Conservation (phyloP, 2,888 invertebrate species). For the Stomorhina lunata region DNA sequence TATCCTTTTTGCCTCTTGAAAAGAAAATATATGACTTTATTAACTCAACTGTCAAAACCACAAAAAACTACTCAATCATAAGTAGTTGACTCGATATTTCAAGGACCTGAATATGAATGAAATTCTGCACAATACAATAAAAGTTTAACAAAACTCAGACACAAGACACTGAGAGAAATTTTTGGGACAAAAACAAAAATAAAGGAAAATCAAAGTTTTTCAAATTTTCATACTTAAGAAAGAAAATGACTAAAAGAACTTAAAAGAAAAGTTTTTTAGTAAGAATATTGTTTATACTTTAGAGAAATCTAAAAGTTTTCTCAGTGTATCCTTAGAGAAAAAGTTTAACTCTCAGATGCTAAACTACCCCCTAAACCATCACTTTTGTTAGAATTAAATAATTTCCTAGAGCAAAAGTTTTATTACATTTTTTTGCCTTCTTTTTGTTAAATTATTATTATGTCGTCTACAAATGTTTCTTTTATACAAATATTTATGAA, state of each 20-base stretch:
- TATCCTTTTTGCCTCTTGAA: background rate
- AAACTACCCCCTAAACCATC: conserved; percentile 7
- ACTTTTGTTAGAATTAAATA: background rate
- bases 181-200: background rate
- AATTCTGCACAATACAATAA: conserved; percentile 4
- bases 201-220: background rate
- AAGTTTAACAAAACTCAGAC: background rate
- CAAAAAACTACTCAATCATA: conserved; percentile 70
- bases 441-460: no score
- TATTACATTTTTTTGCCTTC: background rate
- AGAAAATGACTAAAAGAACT: no score
- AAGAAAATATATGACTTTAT: conserved; percentile 57
- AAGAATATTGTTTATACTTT: no score
- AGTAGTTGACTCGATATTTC: conserved; percentile 64
- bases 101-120: conserved; percentile 25
- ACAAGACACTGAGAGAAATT: conserved; percentile 16
- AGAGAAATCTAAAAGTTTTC: no score
- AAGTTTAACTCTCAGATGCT: no score
- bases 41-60: conserved; percentile 65
- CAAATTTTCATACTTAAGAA: background rate
- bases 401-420: background rate
- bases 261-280: no score
- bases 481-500: background rate
- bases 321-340: no score
- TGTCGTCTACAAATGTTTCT: conserved; percentile 56